Evolutionary conservation across 2,113 vertebrate genomes (phyloP), one percentile per base, ranked within the genome.

Genomic region (Aptenodytes forsteri): DNA sequence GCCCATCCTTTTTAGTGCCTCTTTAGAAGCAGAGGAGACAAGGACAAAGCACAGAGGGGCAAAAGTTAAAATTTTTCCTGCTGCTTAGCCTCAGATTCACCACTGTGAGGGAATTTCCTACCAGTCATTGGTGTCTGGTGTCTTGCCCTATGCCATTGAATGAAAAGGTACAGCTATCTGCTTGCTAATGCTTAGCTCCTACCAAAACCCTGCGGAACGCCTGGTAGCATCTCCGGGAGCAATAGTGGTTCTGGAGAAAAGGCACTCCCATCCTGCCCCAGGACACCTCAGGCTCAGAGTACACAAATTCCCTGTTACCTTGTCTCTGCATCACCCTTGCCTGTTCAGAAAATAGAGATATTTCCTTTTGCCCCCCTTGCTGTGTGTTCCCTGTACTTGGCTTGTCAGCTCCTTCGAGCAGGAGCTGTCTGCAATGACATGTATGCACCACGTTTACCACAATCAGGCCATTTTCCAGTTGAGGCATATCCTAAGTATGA

Each of bases 1-100:
- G 73, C 42, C 65, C 61, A 67, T 90, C 59, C 27, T 84, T 92
- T 93, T 83, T 75, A 87, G 87, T 26, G 29, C 15, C 29, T 58
- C 29, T 67, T 52, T 89, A 59, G 73, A 92, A 94, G 69, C 23
- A 58, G 38, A 93, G 14, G 27, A 92, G 71, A 89, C 71, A 89
- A 93, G 76, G 86, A 89, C 83, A 92, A 93, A 90, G 23, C 70
- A 89, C 34, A 83, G 56, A 89, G 65, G 21, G 14, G 32, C 22
- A 75, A 49, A 97, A 78, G 22, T 75, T 69, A 17, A 17, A 22
- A 19, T 54, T 88, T 88, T 80, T 77, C 58, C 54, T 92, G 30
- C 30, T 71, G 26, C 16, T 88, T 75, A 75, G 15, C 49, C 47
- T 87, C 55, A 52, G 23, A 55, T 64, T 90, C 86, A 73, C 9